A percentile compares a stretch with the other conserved stretches of the same genome.
phyloP scores from a whole-genome alignment of 2,888 invertebrate genomes.

The Caenorhabditis sp. region DNA sequence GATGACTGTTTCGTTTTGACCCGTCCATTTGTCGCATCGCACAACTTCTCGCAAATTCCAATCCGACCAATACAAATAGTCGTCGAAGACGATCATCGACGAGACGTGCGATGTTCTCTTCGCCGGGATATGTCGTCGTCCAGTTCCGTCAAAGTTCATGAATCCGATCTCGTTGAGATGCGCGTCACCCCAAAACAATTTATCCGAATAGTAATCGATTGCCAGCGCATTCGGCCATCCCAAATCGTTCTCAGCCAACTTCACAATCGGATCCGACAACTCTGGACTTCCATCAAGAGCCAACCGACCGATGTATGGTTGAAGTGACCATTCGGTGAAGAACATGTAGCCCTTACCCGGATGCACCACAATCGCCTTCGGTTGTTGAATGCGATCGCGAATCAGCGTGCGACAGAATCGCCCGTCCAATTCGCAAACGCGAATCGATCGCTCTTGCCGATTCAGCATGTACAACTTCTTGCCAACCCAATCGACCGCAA shows the following conservation, averaged over 20 bases:
- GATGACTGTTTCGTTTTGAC: slow-evolving; percentile 71
- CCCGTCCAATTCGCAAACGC: slow-evolving; percentile 92
- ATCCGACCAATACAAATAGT: slow-evolving; percentile 91
- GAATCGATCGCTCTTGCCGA: slow-evolving; percentile 89
- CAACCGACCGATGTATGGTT: slow-evolving; percentile 94
- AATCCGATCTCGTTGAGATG: slow-evolving; percentile 93
- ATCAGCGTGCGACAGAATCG: slow-evolving; percentile 84
- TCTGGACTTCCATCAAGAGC: slow-evolving; percentile 88
- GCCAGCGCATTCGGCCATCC: slow-evolving; percentile 98
- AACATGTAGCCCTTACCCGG: slow-evolving; percentile 82
- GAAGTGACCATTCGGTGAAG: slow-evolving; percentile 87
- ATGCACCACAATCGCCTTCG: slow-evolving; percentile 91
- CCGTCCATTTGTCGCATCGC: slow-evolving; percentile 88
- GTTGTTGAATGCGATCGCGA: slow-evolving; percentile 84
- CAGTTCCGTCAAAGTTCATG: slow-evolving; percentile 56
- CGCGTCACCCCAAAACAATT: slow-evolving; percentile 90
- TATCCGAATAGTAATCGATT: slow-evolving; percentile 92
- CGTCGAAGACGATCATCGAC: slow-evolving; percentile 90
- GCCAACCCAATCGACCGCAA: slow-evolving; percentile 94
- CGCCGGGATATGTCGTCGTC: slow-evolving; percentile 56
- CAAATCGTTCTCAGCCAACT: slow-evolving; percentile 88
- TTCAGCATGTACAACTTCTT: slow-evolving; percentile 96
- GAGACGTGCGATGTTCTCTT: slow-evolving; percentile 80
- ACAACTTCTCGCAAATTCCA: slow-evolving; percentile 91
- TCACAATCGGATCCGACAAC: slow-evolving; percentile 49